Evolutionary conservation across 2,113 vertebrate genomes (phyloP).

Genomic region (Myodes glareolus): DNA sequence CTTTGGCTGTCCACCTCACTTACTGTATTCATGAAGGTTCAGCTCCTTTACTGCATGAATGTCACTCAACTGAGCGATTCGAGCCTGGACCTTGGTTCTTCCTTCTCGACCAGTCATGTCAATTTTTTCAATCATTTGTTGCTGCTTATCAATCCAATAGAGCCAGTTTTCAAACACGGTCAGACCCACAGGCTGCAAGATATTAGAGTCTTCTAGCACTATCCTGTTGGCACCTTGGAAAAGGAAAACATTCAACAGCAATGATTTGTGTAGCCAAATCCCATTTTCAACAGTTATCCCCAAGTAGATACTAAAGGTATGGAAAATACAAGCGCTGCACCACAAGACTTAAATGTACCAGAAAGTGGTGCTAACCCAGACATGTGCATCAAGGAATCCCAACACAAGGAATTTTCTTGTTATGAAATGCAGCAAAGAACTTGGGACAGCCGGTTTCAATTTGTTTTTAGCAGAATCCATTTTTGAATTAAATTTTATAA

Average conservation of each 20-base stretch:
- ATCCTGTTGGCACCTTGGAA: slow-evolving; percentile 94
- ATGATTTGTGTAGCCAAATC: slow-evolving; percentile 28
- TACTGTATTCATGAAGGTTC: slow-evolving; percentile 95
- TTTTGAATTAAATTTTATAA: slow-evolving; percentile 25
- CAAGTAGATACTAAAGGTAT: background rate
- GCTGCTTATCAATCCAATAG: slow-evolving; percentile 98
- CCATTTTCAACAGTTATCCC: background rate
- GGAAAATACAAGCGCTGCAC: background rate
- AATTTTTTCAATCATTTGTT: slow-evolving; percentile 99
- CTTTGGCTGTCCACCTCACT: slow-evolving; percentile 78
- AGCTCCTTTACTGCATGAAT: slow-evolving; percentile 97
- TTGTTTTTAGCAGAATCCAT: background rate
- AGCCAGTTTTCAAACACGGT: slow-evolving; percentile 96
- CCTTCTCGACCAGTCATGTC: slow-evolving; percentile 94
- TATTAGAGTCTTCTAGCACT: slow-evolving; percentile 97
- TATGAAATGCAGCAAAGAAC: slow-evolving; percentile 35
- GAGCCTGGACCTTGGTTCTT: slow-evolving; percentile 97
- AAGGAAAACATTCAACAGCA: slow-evolving; percentile 51
- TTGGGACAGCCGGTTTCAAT: background rate
- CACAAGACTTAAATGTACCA: background rate
- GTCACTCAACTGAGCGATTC: slow-evolving; percentile 95
- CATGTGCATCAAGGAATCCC: background rate
- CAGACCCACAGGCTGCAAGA: slow-evolving; percentile 96
- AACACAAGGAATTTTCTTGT: background rate
- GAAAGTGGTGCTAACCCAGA: background rate